Conservation (phyloP, 2,113 vertebrate genomes). For the Crotalus viridis region DNA sequence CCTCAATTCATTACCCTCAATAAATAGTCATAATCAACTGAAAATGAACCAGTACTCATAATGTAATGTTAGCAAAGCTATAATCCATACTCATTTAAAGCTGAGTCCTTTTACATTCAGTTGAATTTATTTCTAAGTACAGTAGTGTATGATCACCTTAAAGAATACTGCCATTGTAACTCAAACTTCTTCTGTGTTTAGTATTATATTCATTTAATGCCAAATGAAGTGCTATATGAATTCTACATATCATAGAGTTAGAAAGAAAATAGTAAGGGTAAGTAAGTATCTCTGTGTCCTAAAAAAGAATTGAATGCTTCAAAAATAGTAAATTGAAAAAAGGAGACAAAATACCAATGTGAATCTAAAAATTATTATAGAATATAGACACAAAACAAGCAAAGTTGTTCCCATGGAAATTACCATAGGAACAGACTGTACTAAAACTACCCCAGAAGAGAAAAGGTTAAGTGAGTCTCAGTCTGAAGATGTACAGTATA, state of each 20-base stretch:
- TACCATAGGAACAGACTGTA: constrained; percentile 18
- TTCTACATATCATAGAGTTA: not conserved
- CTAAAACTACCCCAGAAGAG: not conserved
- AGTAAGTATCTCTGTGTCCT: not conserved
- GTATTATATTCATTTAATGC: not conserved
- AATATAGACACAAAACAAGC: not conserved
- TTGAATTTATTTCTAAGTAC: not conserved
- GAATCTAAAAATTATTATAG: not conserved
- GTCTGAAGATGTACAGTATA: not conserved
- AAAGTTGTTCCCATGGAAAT: constrained; percentile 26
- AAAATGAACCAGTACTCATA: not conserved
- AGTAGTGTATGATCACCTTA: not conserved
- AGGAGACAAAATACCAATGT: not conserved
- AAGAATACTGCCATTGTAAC: not conserved
- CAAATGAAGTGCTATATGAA: not conserved
- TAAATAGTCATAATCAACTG: not conserved
- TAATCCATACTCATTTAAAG: not conserved
- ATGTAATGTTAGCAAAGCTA: not conserved
- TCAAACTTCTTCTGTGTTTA: not conserved
- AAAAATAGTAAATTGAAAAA: not conserved
- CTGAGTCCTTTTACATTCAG: not conserved
- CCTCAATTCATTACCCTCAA: not conserved
- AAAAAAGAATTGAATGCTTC: not conserved
- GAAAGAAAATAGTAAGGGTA: not conserved
- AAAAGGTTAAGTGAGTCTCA: constrained; percentile 6